Base-by-base conservation (phyloP, 2,888 invertebrate genomes). In the Vanessa cardui region DNA sequence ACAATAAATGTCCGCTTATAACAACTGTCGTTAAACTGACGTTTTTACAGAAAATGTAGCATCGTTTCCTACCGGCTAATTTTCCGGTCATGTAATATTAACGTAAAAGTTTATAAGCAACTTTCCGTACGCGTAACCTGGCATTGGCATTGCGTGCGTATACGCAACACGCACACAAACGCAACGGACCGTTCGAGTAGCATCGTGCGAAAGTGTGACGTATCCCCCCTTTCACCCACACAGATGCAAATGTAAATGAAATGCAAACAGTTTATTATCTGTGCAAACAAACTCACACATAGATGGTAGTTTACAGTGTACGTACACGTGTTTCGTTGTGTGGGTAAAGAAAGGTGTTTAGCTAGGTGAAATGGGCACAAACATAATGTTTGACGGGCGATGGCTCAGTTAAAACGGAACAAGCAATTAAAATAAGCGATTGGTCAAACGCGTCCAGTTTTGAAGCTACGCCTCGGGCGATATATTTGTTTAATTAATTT, bases 261-360 rank as follows among this genome's bases (percentile, higher is more conserved):
- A 66, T 60, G 56, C 66, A 66, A 54, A 39, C 47, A 39, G 31
- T 31, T 52, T 66, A 66, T 62, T 62, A 62, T 66, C 66, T 66
- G 66, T 62, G 66, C 62, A 66, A 66, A 50, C 49, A 58, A 52
- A 62, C 62, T 49, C 65, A 65, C 52, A 72, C 67, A 20, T 72
- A 72, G 63, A 70, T 73, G 60, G 33, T 26, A 78, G 90, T 39
- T 56, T 39, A 56, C 39, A 56, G n/a, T 56, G 56, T 56, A 39
- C 4, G 18, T 8, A n/a, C 39, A 56, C 39, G 0, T 12, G 8
- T 56, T 31, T 33, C 33, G 9, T 56, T 56, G 56, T 90, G 88
- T 87, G 89, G 15, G 90, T 91, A 89, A 92, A 92, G 92, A 92
- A 92, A 92, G 92, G 92, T 89, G 92, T 85, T 86, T 86, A 82